Evolutionary conservation across 2,888 invertebrate species (phyloP).

Genomic region (Ophion ventricosus): DNA sequence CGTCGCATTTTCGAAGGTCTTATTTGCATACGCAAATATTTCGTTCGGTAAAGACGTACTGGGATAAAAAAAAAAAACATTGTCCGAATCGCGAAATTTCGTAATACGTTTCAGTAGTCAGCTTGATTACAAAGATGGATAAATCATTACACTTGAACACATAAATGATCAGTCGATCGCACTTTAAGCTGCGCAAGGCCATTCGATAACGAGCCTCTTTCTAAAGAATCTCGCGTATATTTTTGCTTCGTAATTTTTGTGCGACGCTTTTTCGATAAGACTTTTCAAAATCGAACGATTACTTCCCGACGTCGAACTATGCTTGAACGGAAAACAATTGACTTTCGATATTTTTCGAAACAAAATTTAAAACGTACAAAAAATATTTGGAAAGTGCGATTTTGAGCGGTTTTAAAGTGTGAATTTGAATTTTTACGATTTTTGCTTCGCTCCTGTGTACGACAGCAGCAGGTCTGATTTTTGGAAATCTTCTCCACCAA

Average conservation of each 20-base stretch:
- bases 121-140: slow-evolving; percentile 6
- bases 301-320: background rate
- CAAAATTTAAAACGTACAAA: background rate
- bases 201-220: background rate
- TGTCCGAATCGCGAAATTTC: background rate
- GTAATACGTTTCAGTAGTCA: background rate
- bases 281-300: background rate
- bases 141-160: slow-evolving; percentile 9
- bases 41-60: background rate
- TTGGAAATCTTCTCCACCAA: too few species aligned
- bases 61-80: background rate
- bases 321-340: background rate
- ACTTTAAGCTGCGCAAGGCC: background rate
- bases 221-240: background rate
- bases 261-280: background rate
- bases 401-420: background rate
- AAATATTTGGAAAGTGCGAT: background rate
- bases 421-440: too few species aligned
- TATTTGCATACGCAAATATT: background rate
- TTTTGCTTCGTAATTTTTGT: slow-evolving; percentile 1
- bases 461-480: too few species aligned
- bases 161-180: slow-evolving; percentile 2
- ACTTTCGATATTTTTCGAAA: too few species aligned
- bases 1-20: background rate
- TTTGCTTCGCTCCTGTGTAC: too few species aligned